Base-by-base conservation (phyloP, 2,888 invertebrate species). In the Latrodectus hesperus region DNA sequence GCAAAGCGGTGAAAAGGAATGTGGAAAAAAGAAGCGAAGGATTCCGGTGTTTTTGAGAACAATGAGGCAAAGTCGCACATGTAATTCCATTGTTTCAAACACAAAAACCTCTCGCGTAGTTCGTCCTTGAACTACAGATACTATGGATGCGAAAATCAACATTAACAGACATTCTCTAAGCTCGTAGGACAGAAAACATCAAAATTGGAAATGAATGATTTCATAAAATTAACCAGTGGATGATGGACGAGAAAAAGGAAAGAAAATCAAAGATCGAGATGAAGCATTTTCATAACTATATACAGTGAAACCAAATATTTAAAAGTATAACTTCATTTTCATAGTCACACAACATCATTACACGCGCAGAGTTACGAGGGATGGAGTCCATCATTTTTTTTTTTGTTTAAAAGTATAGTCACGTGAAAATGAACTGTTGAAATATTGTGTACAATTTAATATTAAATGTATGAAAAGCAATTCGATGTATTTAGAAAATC, bases 41-140 rank as follows among this genome's bases (percentile, higher is more conserved):
- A 60, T n/a, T n/a, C 38, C 38, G 38, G 38, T 38, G 38, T 38
- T 38, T 38, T 38, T 38, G 38, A 38, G 38, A 38, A 38, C 38
- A 38, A 38, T 38, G 38, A 38, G 38, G 38, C 38, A 38, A 38
- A 38, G 38, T 38, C 38, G 38, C 38, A 38, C 38, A 38, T 38
- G 6, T 38, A 38, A 38, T 38, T 60, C 60, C 12, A n/a, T 60
- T n/a, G 60, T 60, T n/a, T 60, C 6, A 16, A 16, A 60, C 60
- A 16, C 12, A 60, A 60, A 11, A 38, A 38, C 38, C 6, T 38
- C 12, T 60, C 11, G 4, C 5, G 14, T 60, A n/a, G n/a, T 60
- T 10, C 60, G 60, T 60, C 60, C 60, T 60, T 60, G 60, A 60
- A 60, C 60, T 60, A 60, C 16, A 60, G 60, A 60, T 60, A 60